Base-by-base conservation (phyloP, 2,888 invertebrate species). In the Papilio demoleus region DNA sequence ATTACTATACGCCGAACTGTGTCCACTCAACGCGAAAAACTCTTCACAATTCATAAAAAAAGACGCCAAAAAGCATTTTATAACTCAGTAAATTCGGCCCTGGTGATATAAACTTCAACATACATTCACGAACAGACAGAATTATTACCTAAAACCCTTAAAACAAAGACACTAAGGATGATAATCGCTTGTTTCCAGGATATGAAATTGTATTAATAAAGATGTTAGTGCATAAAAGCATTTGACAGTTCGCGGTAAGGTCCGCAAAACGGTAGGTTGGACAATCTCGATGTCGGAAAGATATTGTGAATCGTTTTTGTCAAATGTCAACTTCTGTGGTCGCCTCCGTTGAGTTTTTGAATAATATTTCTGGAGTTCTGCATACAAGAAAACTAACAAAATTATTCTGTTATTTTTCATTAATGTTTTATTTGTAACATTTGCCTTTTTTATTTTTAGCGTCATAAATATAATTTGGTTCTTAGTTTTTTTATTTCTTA, bases 301-400 rank as follows among this genome's bases (percentile, higher is more conserved):
- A 92, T 92, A 88, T 79, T 79, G 76, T 76, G 78, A 82, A 82
- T 83, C 84, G 85, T 89, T 91, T 91, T 92, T 91, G 91, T 92
- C 91, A 90, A 90, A 90, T 91, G 90, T 92, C 92, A 90, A 92
- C 91, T 89, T 86, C 87, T 90, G 87, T 86, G 87, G 88, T 83
- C 86, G 87, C 85, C 81, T 79, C 80, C 76, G 82, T 82, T 82
- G 77, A 71, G 73, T 78, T 81, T 76, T 76, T 68, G 66, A 66
- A 45, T 59, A 70, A 67, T 73, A 36, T 71, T 72, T 74, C 62
- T 74, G 71, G 73, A 79, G 79, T 77, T 79, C 79, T 75, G 76
- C 73, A 61, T 11, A 27, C 63, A 61, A 34, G 9, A 22, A 62
- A 45, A 31, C n/a, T 3, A 66, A 22, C n/a, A n/a, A n/a, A n/a